Conservation (phyloP, 2,888 invertebrate genomes). For the Minunthozetes semirufus region DNA sequence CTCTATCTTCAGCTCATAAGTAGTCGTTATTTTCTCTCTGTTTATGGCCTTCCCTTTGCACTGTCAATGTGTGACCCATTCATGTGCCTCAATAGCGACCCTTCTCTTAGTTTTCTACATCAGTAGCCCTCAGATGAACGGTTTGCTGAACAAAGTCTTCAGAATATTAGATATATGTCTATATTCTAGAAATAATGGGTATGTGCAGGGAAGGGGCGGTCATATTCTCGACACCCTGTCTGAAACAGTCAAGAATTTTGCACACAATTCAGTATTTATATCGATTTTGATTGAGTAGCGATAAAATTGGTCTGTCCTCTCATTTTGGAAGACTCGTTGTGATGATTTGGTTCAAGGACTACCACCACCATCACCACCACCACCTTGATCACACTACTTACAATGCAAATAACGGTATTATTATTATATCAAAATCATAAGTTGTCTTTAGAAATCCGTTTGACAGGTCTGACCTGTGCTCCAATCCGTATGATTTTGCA, state of each 20-base stretch:
- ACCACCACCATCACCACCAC: too few relatives aligned
- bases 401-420: not conserved
- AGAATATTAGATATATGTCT: not conserved
- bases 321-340: too few relatives aligned
- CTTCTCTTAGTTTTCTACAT: constrained; percentile 1
- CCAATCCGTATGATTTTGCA: not conserved
- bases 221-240: too few relatives aligned
- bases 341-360: too few relatives aligned
- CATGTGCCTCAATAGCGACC: constrained; percentile 21
- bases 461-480: not conserved
- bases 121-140: not conserved
- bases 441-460: not conserved
- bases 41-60: not conserved
- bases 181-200: not conserved
- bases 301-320: too few relatives aligned
- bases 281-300: too few relatives aligned
- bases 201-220: too few relatives aligned
- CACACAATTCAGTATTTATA: too few relatives aligned
- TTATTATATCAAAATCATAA: not conserved
- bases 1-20: not conserved
- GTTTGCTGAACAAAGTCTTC: not conserved
- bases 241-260: too few relatives aligned
- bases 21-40: not conserved
- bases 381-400: not conserved
- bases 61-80: not conserved